Evolutionary conservation across 2,888 invertebrate species (phyloP).

Genomic region (Polydrusus pterygomalis): DNA sequence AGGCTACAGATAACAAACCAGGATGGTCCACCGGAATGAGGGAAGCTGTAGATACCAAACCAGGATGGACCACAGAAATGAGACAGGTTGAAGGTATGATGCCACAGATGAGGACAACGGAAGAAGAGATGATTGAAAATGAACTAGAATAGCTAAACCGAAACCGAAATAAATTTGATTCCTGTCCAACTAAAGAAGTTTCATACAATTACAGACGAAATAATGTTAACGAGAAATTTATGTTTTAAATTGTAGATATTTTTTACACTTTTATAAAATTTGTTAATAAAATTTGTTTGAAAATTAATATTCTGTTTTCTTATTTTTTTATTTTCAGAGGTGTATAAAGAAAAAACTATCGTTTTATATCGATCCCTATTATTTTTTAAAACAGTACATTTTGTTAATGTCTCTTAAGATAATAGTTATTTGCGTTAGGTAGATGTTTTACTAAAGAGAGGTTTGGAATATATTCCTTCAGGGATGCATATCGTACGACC

Average conservation of each 20-base stretch:
- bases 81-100: neutral
- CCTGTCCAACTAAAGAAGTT: neutral
- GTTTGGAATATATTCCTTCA: too few relatives aligned
- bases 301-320: neutral
- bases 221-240: neutral
- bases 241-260: slow-evolving; percentile 29
- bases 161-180: neutral
- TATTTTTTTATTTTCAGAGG: neutral
- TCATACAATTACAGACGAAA: neutral
- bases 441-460: too few relatives aligned
- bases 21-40: slow-evolving; percentile 32
- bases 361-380: too few relatives aligned
- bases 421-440: too few relatives aligned
- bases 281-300: slow-evolving; percentile 12
- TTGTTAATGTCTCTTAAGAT: too few relatives aligned
- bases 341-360: too few relatives aligned
- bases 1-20: slow-evolving; percentile 17
- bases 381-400: too few relatives aligned
- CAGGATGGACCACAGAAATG: neutral
- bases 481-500: too few relatives aligned
- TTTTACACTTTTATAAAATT: slow-evolving; percentile 32
- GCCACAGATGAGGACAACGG: slow-evolving; percentile 15
- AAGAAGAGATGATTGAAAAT: slow-evolving; percentile 36
- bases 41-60: slow-evolving; percentile 3
- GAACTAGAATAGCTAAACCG: slow-evolving; percentile 27